Percentiles rank a stretch among this genome's conserved stretches.
phyloP scores from a whole-genome alignment of 2,888 invertebrate genomes.

The Tridacna gigas region DNA sequence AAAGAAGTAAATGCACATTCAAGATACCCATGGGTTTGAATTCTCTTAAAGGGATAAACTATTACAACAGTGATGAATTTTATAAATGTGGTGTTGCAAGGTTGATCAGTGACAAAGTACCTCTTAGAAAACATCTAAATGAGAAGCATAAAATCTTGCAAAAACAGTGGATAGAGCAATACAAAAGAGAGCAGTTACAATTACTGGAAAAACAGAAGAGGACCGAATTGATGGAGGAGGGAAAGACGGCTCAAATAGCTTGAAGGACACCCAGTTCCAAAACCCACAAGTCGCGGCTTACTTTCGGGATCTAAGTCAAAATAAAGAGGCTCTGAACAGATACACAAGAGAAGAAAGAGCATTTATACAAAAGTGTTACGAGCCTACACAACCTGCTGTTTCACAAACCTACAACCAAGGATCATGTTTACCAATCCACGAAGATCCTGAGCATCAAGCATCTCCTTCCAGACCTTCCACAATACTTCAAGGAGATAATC shows the following conservation, averaged over 20 bases:
- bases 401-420: not conserved
- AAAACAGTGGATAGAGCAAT: constrained; percentile 51
- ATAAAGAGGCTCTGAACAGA: not conserved
- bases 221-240: constrained; percentile 34
- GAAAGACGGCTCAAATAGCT: constrained; percentile 30
- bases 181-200: constrained; percentile 40
- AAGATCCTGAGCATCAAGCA: too few relatives aligned
- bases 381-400: too few relatives aligned
- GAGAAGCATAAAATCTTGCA: constrained; percentile 48
- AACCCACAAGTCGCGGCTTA: constrained; percentile 20
- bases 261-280: constrained; percentile 20
- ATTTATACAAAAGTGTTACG: not conserved
- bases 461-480: too few relatives aligned
- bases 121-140: constrained; percentile 45
- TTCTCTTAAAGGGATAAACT: constrained; percentile 76
- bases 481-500: too few relatives aligned
- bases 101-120: constrained; percentile 70
- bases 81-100: constrained; percentile 68
- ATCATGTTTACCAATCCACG: not conserved
- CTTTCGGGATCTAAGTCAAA: constrained; percentile 13
- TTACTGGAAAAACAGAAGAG: constrained; percentile 28
- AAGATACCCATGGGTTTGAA: constrained; percentile 73
- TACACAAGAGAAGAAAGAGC: not conserved
- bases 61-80: constrained; percentile 72
- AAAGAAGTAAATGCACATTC: constrained; percentile 50